Conservation (phyloP, 2,113 vertebrate species). For the Ictalurus punctatus region DNA sequence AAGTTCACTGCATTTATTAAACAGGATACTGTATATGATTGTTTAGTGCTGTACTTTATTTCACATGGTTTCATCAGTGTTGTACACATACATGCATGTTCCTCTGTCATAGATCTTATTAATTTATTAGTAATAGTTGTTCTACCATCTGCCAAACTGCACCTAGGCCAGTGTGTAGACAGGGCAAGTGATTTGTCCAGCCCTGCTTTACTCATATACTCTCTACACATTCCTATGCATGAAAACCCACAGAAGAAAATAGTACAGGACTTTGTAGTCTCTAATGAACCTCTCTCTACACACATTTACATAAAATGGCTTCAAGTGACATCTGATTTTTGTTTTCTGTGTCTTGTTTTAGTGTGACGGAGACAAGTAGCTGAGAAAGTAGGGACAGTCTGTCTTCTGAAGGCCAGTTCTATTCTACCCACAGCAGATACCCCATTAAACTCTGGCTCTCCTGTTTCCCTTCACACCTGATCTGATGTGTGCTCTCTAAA, state of each 20-base stretch:
- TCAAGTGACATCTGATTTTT: not conserved
- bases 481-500: constrained; percentile 25
- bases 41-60: not conserved
- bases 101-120: not conserved
- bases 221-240: not conserved
- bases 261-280: not conserved
- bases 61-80: not conserved
- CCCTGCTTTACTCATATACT: not conserved
- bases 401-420: constrained; percentile 26
- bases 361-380: constrained; percentile 42
- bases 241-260: not conserved
- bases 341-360: constrained; percentile 29
- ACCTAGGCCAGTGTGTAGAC: not conserved
- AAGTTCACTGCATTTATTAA: not conserved
- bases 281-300: not conserved
- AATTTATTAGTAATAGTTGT: not conserved
- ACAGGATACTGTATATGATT: not conserved
- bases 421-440: constrained; percentile 29
- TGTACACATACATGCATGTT: not conserved
- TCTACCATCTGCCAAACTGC: not conserved
- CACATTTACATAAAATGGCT: not conserved
- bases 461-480: constrained; percentile 27
- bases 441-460: constrained; percentile 35
- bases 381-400: not conserved
- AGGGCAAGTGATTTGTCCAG: not conserved